Percentiles rank a stretch among this genome's conserved stretches.
Conservation (phyloP, 53 echinoderm and acorn worm genomes). For the Paracentrotus lividus region DNA sequence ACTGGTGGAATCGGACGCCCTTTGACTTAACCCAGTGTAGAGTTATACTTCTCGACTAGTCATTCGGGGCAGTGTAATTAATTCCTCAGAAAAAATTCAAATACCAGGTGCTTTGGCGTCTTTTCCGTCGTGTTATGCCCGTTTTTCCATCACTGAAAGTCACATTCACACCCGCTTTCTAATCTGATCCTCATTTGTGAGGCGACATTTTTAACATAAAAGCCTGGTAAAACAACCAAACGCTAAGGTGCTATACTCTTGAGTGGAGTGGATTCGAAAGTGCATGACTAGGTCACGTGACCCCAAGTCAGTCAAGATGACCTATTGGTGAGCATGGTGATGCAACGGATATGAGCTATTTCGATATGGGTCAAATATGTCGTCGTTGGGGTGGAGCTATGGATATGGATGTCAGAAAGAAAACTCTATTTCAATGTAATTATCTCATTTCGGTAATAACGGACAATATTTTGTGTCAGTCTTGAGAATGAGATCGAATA, state of each 20-base stretch:
- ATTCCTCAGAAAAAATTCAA: background rate
- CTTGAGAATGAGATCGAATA: too few species aligned
- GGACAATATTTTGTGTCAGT: background rate
- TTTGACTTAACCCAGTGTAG: background rate
- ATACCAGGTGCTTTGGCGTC: background rate
- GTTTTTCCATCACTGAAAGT: background rate
- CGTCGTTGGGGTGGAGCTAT: background rate
- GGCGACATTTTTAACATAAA: background rate
- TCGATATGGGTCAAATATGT: background rate
- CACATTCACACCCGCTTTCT: background rate
- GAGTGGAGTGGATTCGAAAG: background rate
- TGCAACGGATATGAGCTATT: background rate
- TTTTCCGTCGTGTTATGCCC: background rate
- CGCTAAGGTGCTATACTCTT: background rate
- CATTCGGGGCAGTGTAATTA: background rate
- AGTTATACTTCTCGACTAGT: background rate
- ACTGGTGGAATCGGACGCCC: background rate
- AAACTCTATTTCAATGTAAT: too few species aligned
- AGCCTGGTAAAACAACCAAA: background rate
- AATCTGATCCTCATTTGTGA: background rate
- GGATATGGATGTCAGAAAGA: background rate
- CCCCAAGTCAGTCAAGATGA: background rate
- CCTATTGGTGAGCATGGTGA: background rate
- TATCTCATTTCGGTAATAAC: background rate
- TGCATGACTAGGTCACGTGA: conserved; percentile 22